Evolutionary conservation across 2,113 vertebrate species (phyloP).

Genomic region (Pteronura brasiliensis): DNA sequence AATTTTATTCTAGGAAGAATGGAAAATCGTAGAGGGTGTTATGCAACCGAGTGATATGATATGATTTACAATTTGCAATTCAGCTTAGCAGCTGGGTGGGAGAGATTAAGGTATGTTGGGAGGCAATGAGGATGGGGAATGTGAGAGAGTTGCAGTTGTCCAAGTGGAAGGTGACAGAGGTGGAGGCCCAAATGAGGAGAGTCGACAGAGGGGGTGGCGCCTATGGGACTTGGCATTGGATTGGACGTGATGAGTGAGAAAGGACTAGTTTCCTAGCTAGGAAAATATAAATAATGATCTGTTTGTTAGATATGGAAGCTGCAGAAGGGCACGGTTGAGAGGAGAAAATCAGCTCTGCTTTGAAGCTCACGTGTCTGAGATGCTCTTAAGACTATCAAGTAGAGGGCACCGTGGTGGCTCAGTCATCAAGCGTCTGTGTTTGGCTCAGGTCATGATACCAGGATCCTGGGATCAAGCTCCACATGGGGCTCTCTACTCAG

Average conservation of each 20-base stretch:
- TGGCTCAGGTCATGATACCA: too few species aligned
- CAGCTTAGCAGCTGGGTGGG: background rate
- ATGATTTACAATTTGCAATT: background rate
- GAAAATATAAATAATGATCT: background rate
- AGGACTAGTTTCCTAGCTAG: background rate
- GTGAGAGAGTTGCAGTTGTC: background rate
- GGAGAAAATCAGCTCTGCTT: background rate
- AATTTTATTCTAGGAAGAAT: background rate
- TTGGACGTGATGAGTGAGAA: background rate
- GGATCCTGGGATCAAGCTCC: too few species aligned
- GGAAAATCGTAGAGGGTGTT: background rate
- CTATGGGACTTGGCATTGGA: background rate
- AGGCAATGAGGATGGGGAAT: background rate
- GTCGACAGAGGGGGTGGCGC: background rate
- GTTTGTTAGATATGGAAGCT: background rate
- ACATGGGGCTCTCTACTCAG: too few species aligned
- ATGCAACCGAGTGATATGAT: background rate
- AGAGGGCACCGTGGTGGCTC: too few species aligned
- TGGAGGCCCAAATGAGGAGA: background rate
- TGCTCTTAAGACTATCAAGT: background rate
- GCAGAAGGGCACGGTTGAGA: background rate
- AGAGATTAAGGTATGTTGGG: background rate
- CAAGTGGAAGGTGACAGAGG: background rate
- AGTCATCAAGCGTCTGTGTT: too few species aligned
- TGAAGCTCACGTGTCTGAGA: background rate